Percentiles rank a stretch among this genome's conserved stretches.
phyloP scores from a whole-genome alignment of 1,140 invertebrate species.

The Trachymyrmex cornetzi region DNA sequence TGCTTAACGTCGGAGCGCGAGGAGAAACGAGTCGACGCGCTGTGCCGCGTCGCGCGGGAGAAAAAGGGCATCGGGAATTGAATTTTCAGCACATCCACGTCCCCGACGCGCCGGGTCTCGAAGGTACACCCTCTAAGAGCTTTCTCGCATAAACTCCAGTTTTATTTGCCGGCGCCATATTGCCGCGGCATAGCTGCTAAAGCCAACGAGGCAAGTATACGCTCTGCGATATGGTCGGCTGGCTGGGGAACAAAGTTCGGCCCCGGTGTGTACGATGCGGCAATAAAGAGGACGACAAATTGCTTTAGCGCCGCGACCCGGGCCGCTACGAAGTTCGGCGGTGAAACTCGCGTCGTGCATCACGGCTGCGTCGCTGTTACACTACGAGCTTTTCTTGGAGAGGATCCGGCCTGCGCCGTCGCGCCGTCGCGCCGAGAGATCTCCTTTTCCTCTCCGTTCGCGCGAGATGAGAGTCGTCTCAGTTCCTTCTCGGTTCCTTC shows the following conservation, averaged over 20 bases:
- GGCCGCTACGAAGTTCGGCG: conserved; percentile 64
- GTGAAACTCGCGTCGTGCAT: conserved; percentile 69
- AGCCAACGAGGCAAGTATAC: conserved; percentile 48
- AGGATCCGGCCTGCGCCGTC: conserved; percentile 8
- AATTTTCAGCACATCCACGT: conserved; percentile 69
- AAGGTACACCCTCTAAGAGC: conserved; percentile 67
- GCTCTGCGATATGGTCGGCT: conserved; percentile 37
- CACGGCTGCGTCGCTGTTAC: conserved; percentile 21
- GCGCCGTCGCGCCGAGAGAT: background rate
- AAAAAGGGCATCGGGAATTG: conserved; percentile 62
- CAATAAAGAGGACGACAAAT: conserved; percentile 79
- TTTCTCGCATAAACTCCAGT: conserved; percentile 72
- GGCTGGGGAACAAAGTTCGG: conserved; percentile 58
- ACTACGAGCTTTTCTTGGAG: conserved; percentile 16
- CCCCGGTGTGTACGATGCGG: conserved; percentile 67
- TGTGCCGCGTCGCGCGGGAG: background rate
- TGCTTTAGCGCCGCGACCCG: conserved; percentile 69
- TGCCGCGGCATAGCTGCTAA: conserved; percentile 61
- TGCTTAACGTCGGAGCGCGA: conserved; percentile 40
- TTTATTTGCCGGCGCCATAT: conserved; percentile 74
- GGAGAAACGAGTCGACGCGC: background rate
- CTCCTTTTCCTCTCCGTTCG: background rate
- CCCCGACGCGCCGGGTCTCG: background rate
- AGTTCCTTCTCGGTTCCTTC: conserved; percentile 19
- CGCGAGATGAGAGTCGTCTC: conserved; percentile 1